Percentiles rank a stretch among this genome's conserved stretches.
phyloP scores from a whole-genome alignment of 2,888 invertebrate species.

The Geophilus truncorum region DNA sequence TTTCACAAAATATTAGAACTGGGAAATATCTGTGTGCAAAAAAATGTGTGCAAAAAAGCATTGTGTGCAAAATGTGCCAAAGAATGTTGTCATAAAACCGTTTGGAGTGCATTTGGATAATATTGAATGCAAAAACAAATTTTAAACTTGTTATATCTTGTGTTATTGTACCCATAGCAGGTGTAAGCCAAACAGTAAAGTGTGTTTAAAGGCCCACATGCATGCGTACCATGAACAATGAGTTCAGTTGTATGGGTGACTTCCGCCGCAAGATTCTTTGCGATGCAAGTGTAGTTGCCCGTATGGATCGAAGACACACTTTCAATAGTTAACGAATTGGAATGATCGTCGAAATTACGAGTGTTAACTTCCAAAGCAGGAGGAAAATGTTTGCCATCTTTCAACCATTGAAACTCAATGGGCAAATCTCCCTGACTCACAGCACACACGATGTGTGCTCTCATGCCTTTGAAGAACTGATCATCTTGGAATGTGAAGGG shows the following conservation, averaged over 20 bases:
- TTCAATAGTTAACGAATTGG: slow-evolving; percentile 41
- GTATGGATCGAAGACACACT: slow-evolving; percentile 40
- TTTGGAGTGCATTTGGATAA: neutral
- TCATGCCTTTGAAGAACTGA: neutral
- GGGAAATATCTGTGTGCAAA: neutral
- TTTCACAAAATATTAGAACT: neutral
- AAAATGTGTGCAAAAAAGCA: too few relatives aligned
- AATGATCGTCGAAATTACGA: slow-evolving; percentile 37
- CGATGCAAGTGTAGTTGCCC: slow-evolving; percentile 43
- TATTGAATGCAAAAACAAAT: neutral
- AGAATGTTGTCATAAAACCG: neutral
- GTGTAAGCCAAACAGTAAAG: neutral
- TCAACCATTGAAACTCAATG: slow-evolving; percentile 65
- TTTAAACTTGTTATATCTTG: neutral
- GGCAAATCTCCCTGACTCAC: slow-evolving; percentile 73
- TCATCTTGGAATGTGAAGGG: neutral
- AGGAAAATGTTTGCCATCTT: slow-evolving; percentile 45
- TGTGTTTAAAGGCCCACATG: neutral
- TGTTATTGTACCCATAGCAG: neutral
- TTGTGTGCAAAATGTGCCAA: neutral
- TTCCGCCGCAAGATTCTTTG: slow-evolving; percentile 40
- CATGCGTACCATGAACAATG: slow-evolving; percentile 41
- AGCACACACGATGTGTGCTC: slow-evolving; percentile 63
- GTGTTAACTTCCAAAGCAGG: slow-evolving; percentile 41
- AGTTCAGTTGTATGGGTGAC: slow-evolving; percentile 39